Evolutionary conservation across 92 coral and sea anemone species (phyloP).

Genomic region (Pocillopora grandis): DNA sequence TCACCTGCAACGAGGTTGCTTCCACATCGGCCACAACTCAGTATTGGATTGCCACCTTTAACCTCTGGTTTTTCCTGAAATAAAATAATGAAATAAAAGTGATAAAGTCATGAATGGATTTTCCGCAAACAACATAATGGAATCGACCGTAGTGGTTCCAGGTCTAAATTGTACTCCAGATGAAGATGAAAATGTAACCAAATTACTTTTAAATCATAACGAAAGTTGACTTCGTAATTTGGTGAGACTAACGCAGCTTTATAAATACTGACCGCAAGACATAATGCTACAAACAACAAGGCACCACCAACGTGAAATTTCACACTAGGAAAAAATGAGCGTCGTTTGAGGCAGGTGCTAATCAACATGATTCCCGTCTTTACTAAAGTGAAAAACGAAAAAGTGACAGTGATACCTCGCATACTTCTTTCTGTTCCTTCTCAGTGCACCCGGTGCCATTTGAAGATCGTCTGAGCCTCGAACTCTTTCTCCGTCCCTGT

Average conservation of each 20-base stretch:
- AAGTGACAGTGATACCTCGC: slow-evolving; percentile 1
- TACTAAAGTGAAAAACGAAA: no score
- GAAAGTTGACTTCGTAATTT: no score
- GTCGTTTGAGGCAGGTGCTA: background rate
- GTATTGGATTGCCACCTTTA: background rate
- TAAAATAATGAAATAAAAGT: no score
- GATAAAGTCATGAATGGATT: no score
- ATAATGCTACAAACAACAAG: no score
- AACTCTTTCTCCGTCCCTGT: slow-evolving; percentile 22
- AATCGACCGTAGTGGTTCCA: background rate
- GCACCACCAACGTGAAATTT: no score
- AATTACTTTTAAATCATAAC: no score
- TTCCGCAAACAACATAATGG: no score
- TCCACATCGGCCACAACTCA: slow-evolving; percentile 24
- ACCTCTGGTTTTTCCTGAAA: slow-evolving; percentile 1
- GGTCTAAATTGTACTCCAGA: background rate
- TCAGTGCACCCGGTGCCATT: background rate
- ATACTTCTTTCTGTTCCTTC: slow-evolving; percentile 2
- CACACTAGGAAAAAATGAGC: no score
- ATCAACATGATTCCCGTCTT: background rate
- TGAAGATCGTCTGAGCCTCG: slow-evolving; percentile 15
- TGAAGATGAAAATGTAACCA: background rate
- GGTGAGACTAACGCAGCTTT: no score
- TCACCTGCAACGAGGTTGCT: slow-evolving; percentile 22
- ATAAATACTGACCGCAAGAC: no score